phyloP scores from a whole-genome alignment of 2,113 vertebrate genomes.

The Myrmophylax atrothorax region DNA sequence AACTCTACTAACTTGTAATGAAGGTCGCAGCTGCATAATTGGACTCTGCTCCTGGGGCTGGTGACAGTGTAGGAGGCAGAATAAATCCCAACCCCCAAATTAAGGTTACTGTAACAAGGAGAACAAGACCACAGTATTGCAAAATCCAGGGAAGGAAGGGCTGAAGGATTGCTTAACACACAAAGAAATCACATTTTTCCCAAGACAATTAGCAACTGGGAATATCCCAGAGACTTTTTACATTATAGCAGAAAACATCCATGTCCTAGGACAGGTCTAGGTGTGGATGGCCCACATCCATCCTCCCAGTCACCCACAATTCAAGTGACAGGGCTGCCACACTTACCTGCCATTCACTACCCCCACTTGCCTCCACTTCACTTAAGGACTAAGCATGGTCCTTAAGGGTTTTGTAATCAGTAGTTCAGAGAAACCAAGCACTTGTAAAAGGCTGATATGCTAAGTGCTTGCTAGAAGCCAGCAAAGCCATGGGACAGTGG shows the following conservation, averaged over 20 bases:
- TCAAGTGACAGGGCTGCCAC: not conserved
- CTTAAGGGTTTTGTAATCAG: not conserved
- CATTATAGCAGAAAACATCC: not conserved
- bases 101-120: slow-evolving; percentile 64
- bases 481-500: not conserved
- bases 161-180: not conserved
- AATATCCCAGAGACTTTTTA: not conserved
- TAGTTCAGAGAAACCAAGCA: not conserved
- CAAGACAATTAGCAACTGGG: not conserved
- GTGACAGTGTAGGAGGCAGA: not conserved
- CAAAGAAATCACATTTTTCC: not conserved
- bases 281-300: not conserved
- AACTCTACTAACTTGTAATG: slow-evolving; percentile 44
- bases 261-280: not conserved
- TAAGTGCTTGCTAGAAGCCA: not conserved
- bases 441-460: not conserved
- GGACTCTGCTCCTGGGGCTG: slow-evolving; percentile 16
- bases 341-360: not conserved
- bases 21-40: slow-evolving; percentile 30
- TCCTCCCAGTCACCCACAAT: not conserved
- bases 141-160: slow-evolving; percentile 7
- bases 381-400: not conserved
- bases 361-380: not conserved
- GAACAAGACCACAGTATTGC: slow-evolving; percentile 22
- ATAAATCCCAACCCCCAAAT: slow-evolving; percentile 50